Conservation (phyloP, 2,888 invertebrate genomes). For the Cerastoderma edule region DNA sequence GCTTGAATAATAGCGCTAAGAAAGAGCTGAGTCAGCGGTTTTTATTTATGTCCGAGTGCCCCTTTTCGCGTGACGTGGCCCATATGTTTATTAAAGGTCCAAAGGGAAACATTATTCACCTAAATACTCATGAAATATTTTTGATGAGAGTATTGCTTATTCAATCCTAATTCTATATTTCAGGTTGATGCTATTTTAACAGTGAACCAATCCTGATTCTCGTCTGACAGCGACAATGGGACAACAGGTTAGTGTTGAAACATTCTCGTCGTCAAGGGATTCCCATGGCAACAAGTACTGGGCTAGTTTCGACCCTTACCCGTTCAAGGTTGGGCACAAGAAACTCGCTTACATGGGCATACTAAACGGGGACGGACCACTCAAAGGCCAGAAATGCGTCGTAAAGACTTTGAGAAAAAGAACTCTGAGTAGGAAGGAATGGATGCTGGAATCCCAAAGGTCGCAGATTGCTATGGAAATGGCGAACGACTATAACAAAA, state of each 20-base stretch:
- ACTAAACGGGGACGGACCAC: conserved; percentile 70
- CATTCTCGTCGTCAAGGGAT: conserved; percentile 56
- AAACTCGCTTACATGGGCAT: conserved; percentile 71
- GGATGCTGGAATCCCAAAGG: conserved; percentile 60
- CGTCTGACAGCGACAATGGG: no score
- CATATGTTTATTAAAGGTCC: no score
- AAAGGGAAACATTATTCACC: no score
- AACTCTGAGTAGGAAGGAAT: conserved; percentile 61
- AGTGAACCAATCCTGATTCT: no score
- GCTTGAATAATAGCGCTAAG: no score
- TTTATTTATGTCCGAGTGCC: no score
- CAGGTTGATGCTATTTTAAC: no score
- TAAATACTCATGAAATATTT: no score
- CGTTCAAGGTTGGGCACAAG: conserved; percentile 62
- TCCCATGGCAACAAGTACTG: conserved; percentile 59
- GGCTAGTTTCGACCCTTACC: conserved; percentile 69
- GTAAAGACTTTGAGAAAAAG: conserved; percentile 70
- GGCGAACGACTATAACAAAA: conserved; percentile 50
- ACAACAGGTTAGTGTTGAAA: conserved; percentile 67
- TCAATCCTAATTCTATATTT: no score
- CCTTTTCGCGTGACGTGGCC: no score
- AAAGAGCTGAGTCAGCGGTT: no score
- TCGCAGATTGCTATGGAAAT: conserved; percentile 55
- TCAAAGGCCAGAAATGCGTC: conserved; percentile 70
- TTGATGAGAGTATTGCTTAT: no score